Percentiles rank a stretch among this genome's conserved stretches.
Evolutionary conservation across 2,888 invertebrate genomes (phyloP).

Genomic region (Gasteruption jaculator): DNA sequence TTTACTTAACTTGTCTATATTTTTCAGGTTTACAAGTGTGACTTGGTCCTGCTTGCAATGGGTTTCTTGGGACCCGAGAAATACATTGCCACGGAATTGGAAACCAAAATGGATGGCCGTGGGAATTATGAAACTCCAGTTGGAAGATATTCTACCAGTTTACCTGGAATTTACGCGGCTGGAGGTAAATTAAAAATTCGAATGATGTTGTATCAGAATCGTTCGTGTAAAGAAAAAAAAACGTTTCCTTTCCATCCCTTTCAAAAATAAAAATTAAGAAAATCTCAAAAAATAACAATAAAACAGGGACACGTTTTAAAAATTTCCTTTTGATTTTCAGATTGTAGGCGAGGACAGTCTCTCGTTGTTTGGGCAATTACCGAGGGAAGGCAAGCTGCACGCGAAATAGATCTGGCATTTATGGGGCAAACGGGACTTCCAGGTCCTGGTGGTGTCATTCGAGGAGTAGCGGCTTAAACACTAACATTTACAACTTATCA

Average conservation of each 20-base stretch:
- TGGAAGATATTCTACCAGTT: constrained; percentile 73
- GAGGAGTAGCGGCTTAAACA: constrained; percentile 32
- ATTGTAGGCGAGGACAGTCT: constrained; percentile 98
- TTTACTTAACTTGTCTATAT: constrained; percentile 4
- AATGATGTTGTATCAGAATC: no score
- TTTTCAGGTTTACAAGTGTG: constrained; percentile 68
- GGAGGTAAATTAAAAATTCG: constrained; percentile 70
- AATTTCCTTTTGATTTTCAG: constrained; percentile 53
- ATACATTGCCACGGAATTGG: constrained; percentile 75
- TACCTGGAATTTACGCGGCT: constrained; percentile 87
- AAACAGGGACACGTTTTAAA: no score
- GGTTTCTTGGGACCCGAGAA: constrained; percentile 97
- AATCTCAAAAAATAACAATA: no score
- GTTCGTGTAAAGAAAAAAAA: background rate
- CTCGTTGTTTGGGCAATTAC: constrained; percentile 98
- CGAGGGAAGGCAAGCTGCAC: constrained; percentile 96
- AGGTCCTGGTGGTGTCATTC: constrained; percentile 85
- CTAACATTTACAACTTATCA: no score
- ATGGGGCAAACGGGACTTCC: constrained; percentile 80
- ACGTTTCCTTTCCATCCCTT: no score
- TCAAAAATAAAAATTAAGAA: no score
- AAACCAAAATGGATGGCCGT: constrained; percentile 80
- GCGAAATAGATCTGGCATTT: constrained; percentile 85
- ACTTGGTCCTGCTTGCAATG: constrained; percentile 95
- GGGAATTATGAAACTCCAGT: constrained; percentile 84